Conservation (phyloP, 2,888 invertebrate species). For the Macrosoma leucophasiata region DNA sequence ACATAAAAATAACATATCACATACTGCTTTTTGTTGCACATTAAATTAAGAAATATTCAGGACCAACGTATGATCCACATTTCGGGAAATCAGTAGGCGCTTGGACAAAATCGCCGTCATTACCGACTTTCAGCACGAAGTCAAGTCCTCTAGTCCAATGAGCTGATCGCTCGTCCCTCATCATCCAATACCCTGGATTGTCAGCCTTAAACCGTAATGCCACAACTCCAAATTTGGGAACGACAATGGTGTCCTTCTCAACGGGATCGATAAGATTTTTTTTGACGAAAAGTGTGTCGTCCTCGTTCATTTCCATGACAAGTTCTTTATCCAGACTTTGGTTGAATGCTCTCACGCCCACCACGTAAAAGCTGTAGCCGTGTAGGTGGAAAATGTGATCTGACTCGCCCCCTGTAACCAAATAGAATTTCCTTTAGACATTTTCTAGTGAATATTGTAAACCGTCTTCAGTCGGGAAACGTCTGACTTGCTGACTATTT, state of each 20-base stretch:
- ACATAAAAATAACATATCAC: too few species aligned
- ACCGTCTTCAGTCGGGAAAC: too few species aligned
- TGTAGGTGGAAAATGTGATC: slow-evolving; percentile 85
- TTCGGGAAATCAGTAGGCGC: slow-evolving; percentile 84
- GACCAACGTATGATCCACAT: slow-evolving; percentile 85
- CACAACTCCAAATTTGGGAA: slow-evolving; percentile 82
- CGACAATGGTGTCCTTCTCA: slow-evolving; percentile 82
- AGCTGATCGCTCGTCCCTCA: slow-evolving; percentile 83
- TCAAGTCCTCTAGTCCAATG: slow-evolving; percentile 86
- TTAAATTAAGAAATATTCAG: slow-evolving; percentile 82
- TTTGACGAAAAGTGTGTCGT: slow-evolving; percentile 66
- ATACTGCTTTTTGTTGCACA: too few species aligned
- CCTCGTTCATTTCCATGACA: slow-evolving; percentile 75
- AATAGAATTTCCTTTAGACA: too few species aligned
- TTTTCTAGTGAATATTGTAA: neutral
- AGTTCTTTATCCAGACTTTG: slow-evolving; percentile 65
- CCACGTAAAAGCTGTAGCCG: slow-evolving; percentile 83
- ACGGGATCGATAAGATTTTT: slow-evolving; percentile 78
- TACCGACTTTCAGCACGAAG: slow-evolving; percentile 83
- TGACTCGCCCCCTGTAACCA: slow-evolving; percentile 74
- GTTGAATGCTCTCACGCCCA: slow-evolving; percentile 75
- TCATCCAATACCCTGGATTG: slow-evolving; percentile 88
- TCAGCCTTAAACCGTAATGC: slow-evolving; percentile 83
- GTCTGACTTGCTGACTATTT: too few species aligned
- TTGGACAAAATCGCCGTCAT: slow-evolving; percentile 77